These are phyloP conservation scores for Drosophila serrata DNA, from an alignment of 1,140 invertebrate species.

Conservation along the genomic window DNA sequence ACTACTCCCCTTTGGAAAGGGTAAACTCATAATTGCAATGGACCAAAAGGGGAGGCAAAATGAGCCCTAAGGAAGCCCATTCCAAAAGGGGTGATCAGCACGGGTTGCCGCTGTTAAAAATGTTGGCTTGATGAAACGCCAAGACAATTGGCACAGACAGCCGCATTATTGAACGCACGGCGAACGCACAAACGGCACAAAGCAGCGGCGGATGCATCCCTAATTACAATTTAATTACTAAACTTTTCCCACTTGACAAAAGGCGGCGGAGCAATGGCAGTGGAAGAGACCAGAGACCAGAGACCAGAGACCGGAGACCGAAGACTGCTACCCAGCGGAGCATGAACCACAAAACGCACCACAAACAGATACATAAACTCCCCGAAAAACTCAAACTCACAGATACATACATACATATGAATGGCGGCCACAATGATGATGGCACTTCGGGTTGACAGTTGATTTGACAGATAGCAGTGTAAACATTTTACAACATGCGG, in stretches of 20 bases:
- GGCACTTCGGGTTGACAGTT: slow-evolving; percentile 79
- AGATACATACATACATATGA: neutral
- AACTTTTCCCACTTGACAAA: slow-evolving; percentile 82
- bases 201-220: slow-evolving; percentile 72
- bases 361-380: slow-evolving; percentile 23
- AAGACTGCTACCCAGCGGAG: slow-evolving; percentile 53
- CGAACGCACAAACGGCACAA: slow-evolving; percentile 54
- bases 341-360: slow-evolving; percentile 76
- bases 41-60: slow-evolving; percentile 21
- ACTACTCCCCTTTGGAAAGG: slow-evolving; percentile 4
- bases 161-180: slow-evolving; percentile 67
- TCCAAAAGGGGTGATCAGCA: slow-evolving; percentile 24
- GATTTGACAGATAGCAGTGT: slow-evolving; percentile 82
- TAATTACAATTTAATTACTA: slow-evolving; percentile 85
- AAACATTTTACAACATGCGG: slow-evolving; percentile 74
- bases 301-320: neutral
- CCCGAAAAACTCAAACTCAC: slow-evolving; percentile 11
- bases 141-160: slow-evolving; percentile 81
- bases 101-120: slow-evolving; percentile 43
- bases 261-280: slow-evolving; percentile 69
- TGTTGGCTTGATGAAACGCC: slow-evolving; percentile 68
- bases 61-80: slow-evolving; percentile 6
- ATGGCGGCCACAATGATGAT: slow-evolving; percentile 53
- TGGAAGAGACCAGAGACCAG: slow-evolving; percentile 47
- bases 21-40: slow-evolving; percentile 19